Percentiles rank a stretch among this genome's conserved stretches.
Evolutionary conservation across 2,888 invertebrate species (phyloP).

Genomic region (Muschampia staudingeri): DNA sequence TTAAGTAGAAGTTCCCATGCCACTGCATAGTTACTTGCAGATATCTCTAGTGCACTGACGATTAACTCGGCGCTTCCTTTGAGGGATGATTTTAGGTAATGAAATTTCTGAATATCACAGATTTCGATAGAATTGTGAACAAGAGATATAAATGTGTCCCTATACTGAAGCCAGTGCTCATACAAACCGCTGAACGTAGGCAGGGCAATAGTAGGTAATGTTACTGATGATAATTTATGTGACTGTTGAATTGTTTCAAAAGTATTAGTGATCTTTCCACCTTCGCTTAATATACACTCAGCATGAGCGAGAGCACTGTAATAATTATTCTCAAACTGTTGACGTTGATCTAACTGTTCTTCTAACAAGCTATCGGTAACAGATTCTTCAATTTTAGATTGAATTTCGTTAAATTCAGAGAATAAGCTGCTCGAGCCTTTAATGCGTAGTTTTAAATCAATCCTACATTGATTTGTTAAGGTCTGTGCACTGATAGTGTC

Average conservation of each 20-base stretch:
- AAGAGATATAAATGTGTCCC: neutral
- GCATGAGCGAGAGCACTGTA: neutral
- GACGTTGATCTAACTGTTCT: neutral
- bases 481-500: neutral
- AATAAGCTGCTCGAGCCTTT: neutral
- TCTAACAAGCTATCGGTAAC: neutral
- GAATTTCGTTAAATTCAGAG: neutral
- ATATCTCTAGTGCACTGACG: neutral
- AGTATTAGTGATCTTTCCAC: neutral
- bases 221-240: neutral
- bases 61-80: neutral
- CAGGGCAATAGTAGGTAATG: neutral
- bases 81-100: neutral
- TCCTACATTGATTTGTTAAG: neutral
- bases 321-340: slow-evolving; percentile 9
- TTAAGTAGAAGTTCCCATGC: neutral
- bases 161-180: slow-evolving; percentile 3
- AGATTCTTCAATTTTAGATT: neutral
- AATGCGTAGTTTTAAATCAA: neutral
- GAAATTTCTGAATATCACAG: slow-evolving; percentile 1
- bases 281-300: neutral
- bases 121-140: slow-evolving; percentile 6
- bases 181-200: neutral
- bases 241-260: neutral
- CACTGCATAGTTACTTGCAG: neutral